phyloP scores from a whole-genome alignment of 2,888 invertebrate genomes.

The Tipula vernalis region DNA sequence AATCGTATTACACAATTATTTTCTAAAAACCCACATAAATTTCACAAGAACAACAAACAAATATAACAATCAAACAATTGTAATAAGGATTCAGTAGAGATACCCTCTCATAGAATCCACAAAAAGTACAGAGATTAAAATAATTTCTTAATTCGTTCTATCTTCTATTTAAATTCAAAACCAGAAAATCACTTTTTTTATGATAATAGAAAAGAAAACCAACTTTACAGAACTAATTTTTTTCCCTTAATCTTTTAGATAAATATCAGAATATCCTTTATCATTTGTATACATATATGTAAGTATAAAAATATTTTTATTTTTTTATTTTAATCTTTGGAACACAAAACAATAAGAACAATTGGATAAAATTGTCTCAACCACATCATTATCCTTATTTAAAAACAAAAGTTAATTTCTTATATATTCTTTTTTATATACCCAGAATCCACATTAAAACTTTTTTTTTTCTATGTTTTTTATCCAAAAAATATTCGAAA shows the following conservation, averaged over 20 bases:
- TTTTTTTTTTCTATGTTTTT: neutral
- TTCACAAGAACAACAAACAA: neutral
- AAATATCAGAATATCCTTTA: neutral
- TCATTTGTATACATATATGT: neutral
- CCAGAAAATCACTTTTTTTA: neutral
- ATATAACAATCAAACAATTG: neutral
- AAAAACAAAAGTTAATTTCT: neutral
- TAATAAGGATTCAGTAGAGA: neutral
- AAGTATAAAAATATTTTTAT: neutral
- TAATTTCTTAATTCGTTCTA: neutral
- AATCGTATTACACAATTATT: neutral
- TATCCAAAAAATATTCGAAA: neutral
- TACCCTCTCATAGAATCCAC: neutral
- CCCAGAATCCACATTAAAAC: neutral
- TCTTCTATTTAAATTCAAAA: neutral
- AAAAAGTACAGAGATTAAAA: neutral
- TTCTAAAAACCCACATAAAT: neutral
- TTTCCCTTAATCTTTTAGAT: neutral
- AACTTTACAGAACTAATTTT: neutral
- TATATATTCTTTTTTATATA: neutral
- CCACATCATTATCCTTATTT: neutral
- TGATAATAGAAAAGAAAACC: neutral
- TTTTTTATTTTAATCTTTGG: neutral
- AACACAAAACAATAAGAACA: neutral
- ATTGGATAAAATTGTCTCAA: neutral